Evolutionary conservation across 2,113 vertebrate genomes (phyloP).

Genomic region (Pagrus major): DNA sequence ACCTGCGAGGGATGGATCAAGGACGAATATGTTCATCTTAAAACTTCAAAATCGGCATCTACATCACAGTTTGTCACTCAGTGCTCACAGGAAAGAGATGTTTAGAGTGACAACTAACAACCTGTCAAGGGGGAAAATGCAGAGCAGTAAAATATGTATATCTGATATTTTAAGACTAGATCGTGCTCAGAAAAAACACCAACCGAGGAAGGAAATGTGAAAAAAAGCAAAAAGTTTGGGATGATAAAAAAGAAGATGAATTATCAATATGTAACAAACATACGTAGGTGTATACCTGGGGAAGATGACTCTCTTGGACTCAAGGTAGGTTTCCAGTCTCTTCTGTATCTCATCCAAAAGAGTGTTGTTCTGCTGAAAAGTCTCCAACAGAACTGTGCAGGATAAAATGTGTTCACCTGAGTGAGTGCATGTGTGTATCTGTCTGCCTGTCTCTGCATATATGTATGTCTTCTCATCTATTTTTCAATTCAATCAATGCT

Average conservation of each 20-base stretch:
- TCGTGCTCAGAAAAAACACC: neutral
- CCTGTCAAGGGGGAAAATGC: neutral
- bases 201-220: neutral
- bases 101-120: neutral
- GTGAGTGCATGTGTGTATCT: neutral
- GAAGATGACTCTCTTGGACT: slow-evolving; percentile 90
- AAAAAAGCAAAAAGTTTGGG: neutral
- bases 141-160: neutral
- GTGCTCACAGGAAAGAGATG: neutral
- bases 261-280: slow-evolving; percentile 1
- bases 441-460: neutral
- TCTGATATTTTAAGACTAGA: neutral
- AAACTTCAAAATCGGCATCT: slow-evolving; percentile 4
- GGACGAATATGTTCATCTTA: slow-evolving; percentile 1
- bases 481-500: neutral
- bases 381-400: slow-evolving; percentile 86
- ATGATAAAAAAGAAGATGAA: neutral
- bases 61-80: neutral
- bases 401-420: slow-evolving; percentile 13
- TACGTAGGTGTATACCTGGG: slow-evolving; percentile 78
- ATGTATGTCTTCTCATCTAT: neutral
- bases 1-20: slow-evolving; percentile 74
- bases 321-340: slow-evolving; percentile 89
- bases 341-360: slow-evolving; percentile 92
- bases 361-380: slow-evolving; percentile 88